Base-by-base conservation (phyloP, 2,888 invertebrate species). In the Philaethria dido region DNA sequence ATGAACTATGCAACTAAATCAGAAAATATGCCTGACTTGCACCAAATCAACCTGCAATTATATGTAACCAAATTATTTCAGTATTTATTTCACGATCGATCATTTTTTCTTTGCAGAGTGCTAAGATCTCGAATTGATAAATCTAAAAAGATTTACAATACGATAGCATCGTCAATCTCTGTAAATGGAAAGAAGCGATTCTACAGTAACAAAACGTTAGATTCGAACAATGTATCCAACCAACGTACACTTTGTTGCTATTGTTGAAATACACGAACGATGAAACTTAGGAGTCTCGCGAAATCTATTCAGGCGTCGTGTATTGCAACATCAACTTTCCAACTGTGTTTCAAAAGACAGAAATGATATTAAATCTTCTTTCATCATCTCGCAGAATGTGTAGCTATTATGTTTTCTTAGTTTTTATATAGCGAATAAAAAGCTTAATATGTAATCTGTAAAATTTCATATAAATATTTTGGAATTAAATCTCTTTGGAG, bases 211-310 rank as follows among this genome's bases (percentile, higher is more conserved):
- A 59, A 64, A 69, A 69, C 68, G 47, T 42, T n/a, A 54, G 47
- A 64, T 42, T 68, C 62, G 47, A 64, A 64, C 67, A 65, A 64
- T 65, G 62, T 54, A 52, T 65, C 50, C 52, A 62, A 55, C 68
- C 65, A 45, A 50, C 60, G 52, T 60, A 45, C 48, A 47, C 54
- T 48, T 54, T 66, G 64, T 70, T 62, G 62, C 47, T 68, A 65
- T 68, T 68, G 68, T 65, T 62, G 66, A 59, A 63, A 66, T 62
- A 62, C 62, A 36, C 57, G 64, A 64, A 42, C 69, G 59, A 60
- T 63, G 69, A 69, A 69, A 69, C 59, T 68, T 68, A 20, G 48
- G 33, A 55, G 61, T 47, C 57, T 60, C 29, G 62, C 62, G 45
- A 57, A 65, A 48, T 62, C 57, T 57, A 69, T 62, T 62, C 59